These are phyloP conservation scores for Pseudomyrmex gracilis DNA, from an alignment of 1,140 invertebrate genomes.

Conservation along the genomic window DNA sequence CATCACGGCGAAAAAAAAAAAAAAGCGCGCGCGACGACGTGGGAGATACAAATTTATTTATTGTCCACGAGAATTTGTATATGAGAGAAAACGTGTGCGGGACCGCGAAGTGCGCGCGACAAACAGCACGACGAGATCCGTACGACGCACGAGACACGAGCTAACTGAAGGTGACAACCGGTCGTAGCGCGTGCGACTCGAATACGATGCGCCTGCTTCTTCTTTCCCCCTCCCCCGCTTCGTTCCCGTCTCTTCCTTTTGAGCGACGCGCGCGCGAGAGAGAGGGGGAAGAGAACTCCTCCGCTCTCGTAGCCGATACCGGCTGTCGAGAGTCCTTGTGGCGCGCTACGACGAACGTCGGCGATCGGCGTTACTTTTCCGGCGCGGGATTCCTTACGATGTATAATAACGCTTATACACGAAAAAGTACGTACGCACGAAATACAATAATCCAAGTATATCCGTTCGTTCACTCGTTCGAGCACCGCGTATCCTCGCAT, in stretches of 20 bases:
- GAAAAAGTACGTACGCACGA: conserved; percentile 13
- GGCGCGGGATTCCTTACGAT: conserved; percentile 14
- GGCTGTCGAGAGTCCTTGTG: conserved; percentile 63
- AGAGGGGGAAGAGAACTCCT: conserved; percentile 54
- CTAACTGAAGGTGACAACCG: conserved; percentile 54
- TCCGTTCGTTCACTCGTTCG: neutral
- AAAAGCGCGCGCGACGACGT: neutral
- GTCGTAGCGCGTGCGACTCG: conserved; percentile 70
- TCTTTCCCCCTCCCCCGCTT: conserved; percentile 4
- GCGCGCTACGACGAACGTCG: neutral
- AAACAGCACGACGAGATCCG: neutral
- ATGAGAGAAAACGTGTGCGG: neutral
- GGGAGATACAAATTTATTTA: neutral
- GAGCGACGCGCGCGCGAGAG: neutral
- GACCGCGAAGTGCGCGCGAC: conserved; percentile 37
- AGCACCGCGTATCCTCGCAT: neutral
- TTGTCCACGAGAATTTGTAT: no score
- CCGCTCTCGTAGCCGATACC: conserved; percentile 61
- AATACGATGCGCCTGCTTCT: conserved; percentile 65
- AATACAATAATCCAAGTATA: neutral
- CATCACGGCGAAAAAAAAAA: conserved; percentile 13
- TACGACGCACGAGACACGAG: conserved; percentile 41
- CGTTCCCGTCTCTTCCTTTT: conserved; percentile 19
- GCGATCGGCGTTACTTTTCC: conserved; percentile 1
- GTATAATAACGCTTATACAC: neutral